Evolutionary conservation across 1,140 invertebrate genomes (phyloP).

Genomic region (Trachelipus rathkii): DNA sequence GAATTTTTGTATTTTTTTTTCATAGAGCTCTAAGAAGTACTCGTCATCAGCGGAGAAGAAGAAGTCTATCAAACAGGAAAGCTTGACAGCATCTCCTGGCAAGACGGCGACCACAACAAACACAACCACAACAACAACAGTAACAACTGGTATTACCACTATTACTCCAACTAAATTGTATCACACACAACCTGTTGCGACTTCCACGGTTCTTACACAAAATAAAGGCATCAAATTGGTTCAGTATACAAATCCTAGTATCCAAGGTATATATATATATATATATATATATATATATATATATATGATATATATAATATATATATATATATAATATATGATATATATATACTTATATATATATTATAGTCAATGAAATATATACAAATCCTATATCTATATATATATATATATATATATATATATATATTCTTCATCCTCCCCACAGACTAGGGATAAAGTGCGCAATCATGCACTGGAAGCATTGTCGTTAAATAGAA

Average conservation of each 20-base stretch:
- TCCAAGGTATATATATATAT: neutral
- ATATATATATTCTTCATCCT: too few relatives aligned
- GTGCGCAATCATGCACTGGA: too few relatives aligned
- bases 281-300: too few relatives aligned
- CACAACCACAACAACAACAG: neutral
- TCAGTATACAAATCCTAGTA: neutral
- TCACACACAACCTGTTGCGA: neutral
- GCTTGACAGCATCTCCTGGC: neutral
- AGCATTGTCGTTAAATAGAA: too few relatives aligned
- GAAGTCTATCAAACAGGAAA: neutral
- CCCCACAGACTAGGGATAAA: too few relatives aligned
- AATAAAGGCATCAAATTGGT: neutral
- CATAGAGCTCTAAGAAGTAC: neutral
- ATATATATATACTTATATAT: too few relatives aligned
- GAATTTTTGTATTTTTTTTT: too few relatives aligned
- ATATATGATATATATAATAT: too few relatives aligned
- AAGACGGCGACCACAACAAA: neutral
- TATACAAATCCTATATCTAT: too few relatives aligned
- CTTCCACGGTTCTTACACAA: neutral
- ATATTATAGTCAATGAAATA: too few relatives aligned
- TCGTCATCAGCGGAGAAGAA: neutral
- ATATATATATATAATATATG: too few relatives aligned
- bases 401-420: too few relatives aligned
- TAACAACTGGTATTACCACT: neutral
- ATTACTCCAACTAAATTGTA: neutral